Evolutionary conservation across 2,888 invertebrate genomes (phyloP).

Genomic region (Ditylenchus weischeri): DNA sequence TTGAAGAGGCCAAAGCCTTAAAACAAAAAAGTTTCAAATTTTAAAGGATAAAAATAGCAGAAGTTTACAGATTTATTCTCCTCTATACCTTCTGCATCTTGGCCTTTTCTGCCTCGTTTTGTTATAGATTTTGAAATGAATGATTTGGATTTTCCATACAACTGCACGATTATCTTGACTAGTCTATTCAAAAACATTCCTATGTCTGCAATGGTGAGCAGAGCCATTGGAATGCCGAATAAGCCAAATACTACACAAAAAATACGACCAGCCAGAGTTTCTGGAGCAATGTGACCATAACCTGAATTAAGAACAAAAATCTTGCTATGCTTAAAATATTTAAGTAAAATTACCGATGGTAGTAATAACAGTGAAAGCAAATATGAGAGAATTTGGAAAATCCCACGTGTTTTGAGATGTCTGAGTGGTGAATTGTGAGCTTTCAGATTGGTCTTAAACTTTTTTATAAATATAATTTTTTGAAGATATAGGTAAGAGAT

Average conservation of each 20-base stretch:
- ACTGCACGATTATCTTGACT: slow-evolving; percentile 22
- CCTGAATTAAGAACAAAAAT: slow-evolving; percentile 29
- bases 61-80: slow-evolving; percentile 4
- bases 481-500: too few relatives aligned
- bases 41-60: too few relatives aligned
- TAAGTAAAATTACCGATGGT: slow-evolving; percentile 44
- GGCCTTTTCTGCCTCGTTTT: background rate
- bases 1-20: too few relatives aligned
- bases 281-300: slow-evolving; percentile 55
- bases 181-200: slow-evolving; percentile 50
- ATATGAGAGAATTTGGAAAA: slow-evolving; percentile 50
- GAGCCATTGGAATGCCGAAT: slow-evolving; percentile 53
- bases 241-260: slow-evolving; percentile 53
- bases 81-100: slow-evolving; percentile 2
- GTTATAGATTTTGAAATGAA: background rate
- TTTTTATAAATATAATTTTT: too few relatives aligned
- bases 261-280: slow-evolving; percentile 45
- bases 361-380: slow-evolving; percentile 55
- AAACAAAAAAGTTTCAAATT: too few relatives aligned
- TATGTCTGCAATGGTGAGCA: slow-evolving; percentile 53
- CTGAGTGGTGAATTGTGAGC: background rate
- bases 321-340: background rate
- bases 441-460: background rate
- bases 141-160: background rate
- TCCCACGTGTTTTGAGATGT: slow-evolving; percentile 43